Evolutionary conservation across 2,797 vertebrate genomes (phyloP).

Genomic region (Gallirallus australis): DNA sequence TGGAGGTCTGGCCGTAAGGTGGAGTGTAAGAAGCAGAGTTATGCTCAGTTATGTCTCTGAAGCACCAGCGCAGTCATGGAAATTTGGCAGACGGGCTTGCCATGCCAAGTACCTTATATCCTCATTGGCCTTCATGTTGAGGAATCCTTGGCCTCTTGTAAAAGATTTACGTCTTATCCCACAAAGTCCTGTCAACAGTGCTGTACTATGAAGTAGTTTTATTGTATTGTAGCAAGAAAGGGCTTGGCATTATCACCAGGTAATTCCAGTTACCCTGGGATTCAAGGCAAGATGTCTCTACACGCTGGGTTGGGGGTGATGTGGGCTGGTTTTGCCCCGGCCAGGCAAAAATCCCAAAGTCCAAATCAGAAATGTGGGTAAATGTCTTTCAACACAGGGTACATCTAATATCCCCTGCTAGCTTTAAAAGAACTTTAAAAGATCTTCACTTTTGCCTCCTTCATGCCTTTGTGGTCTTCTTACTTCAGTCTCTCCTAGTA

Average conservation of each 20-base stretch:
- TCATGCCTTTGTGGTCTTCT: background rate
- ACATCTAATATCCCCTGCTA: background rate
- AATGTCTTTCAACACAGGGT: background rate
- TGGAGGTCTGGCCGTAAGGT: background rate
- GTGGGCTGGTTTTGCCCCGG: background rate
- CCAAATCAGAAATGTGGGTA: background rate
- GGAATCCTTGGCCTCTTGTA: background rate
- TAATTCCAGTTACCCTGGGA: background rate
- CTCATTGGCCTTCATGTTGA: background rate
- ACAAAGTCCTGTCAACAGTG: background rate
- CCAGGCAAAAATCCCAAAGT: background rate
- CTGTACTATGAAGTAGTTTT: background rate
- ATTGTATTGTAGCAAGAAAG: background rate
- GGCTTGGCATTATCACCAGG: background rate
- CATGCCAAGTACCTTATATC: background rate
- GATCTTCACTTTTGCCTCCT: background rate
- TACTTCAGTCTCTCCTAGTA: background rate
- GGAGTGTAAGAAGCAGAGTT: background rate
- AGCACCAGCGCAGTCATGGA: background rate
- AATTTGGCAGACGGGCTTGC: background rate
- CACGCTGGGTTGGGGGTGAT: rapidly evolving
- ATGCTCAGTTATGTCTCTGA: background rate
- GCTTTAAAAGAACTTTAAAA: background rate
- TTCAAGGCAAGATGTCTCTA: background rate
- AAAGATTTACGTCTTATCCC: background rate